Evolutionary conservation across 2,797 vertebrate species (phyloP), one percentile per base, ranked within the genome.

Genomic region (Chelidonichthys spinosus): DNA sequence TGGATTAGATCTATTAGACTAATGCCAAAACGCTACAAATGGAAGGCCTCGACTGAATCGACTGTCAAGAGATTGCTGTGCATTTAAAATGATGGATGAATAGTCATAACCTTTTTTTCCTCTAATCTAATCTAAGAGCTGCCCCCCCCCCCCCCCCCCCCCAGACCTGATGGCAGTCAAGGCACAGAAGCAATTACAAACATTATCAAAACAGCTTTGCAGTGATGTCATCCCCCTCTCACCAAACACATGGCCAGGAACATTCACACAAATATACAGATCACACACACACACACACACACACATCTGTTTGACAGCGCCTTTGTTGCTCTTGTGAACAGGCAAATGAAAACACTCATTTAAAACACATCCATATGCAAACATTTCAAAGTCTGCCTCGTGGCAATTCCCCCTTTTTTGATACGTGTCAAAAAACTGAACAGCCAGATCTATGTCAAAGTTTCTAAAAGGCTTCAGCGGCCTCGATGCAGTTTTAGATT

Each of bases 121-220:
- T 79, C 59, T 63, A 42, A 62, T 10, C 72, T 82, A 81, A 82
- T 90, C 86, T 78, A 47, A 80, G 69, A 70, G 70, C 85, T 86
- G 81, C 85, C 78, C 47, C 63, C 67, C 11, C 47, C 4, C 33
- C 69, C 18, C 8, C 63, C 25, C 18, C 4, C 4, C 15, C 11
- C 33, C 18, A 40, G 64, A 69, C 78, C 69, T 64, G 71, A 91
- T 79, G 86, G 78, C 82, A 87, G 84, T 87, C 44, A 72, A 87
- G 79, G 86, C 86, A 88, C 74, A 86, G 92, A 91, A 92, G 88
- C 87, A 92, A 93, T 93, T 93, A 93, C 83, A 88, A 67, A 81
- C 81, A 88, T 92, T 87, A 93, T 93, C 85, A 86, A 89, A 93
- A 88, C 85, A 86, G 73, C 83, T 84, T 81, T 50, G 33, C 58